Percentiles rank a stretch among this genome's conserved stretches.
Evolutionary conservation across 2,888 invertebrate species (phyloP).

Genomic region (Brachyopa scutellaris): DNA sequence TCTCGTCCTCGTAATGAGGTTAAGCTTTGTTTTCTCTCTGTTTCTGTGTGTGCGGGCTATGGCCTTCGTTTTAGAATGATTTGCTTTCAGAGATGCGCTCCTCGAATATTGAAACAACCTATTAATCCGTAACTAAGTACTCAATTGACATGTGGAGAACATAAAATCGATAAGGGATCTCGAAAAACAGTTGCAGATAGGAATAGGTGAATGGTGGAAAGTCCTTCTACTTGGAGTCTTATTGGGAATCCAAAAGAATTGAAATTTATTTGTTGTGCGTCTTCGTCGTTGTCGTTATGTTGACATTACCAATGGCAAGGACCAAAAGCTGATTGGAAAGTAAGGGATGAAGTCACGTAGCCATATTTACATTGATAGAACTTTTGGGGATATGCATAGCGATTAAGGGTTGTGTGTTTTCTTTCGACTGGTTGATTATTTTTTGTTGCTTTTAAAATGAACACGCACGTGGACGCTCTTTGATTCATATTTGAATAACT

Average conservation of each 20-base stretch:
- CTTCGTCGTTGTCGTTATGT: constrained; percentile 23
- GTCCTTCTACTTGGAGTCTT: background rate
- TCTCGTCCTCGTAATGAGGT: constrained; percentile 62
- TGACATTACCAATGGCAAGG: constrained; percentile 46
- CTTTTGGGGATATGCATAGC: constrained; percentile 26
- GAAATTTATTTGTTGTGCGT: constrained; percentile 58
- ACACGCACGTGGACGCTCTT: constrained; percentile 21
- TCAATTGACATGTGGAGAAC: constrained; percentile 70
- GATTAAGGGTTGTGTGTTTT: constrained; percentile 27
- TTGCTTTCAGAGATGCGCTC: constrained; percentile 41
- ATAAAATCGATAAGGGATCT: constrained; percentile 69
- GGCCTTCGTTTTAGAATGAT: constrained; percentile 38
- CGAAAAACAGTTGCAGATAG: constrained; percentile 1
- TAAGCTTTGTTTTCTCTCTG: constrained; percentile 13
- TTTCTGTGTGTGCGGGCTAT: background rate
- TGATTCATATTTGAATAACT: constrained; percentile 64
- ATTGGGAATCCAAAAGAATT: constrained; percentile 43
- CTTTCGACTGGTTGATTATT: constrained; percentile 37
- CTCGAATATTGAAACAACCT: constrained; percentile 69
- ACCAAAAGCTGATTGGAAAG: constrained; percentile 40
- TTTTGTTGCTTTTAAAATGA: constrained; percentile 60
- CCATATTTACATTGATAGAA: constrained; percentile 54
- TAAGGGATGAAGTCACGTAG: constrained; percentile 62
- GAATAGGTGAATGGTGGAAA: background rate
- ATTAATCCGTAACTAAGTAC: constrained; percentile 70